Percentiles rank a stretch among this genome's conserved stretches.
Evolutionary conservation across 2,113 vertebrate genomes (phyloP).

Genomic region (Potamarius usumacintae): DNA sequence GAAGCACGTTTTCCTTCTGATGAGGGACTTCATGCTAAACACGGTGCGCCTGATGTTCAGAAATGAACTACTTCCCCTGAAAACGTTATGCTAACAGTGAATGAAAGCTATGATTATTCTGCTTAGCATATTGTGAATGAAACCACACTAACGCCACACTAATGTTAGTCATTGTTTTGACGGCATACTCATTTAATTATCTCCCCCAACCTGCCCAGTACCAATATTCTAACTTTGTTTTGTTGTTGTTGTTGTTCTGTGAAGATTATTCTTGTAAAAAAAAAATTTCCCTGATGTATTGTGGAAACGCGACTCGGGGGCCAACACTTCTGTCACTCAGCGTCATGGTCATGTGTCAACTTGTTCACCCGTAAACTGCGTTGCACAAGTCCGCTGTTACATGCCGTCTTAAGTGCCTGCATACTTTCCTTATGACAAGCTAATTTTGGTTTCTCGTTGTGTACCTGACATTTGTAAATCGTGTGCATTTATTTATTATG

Average conservation of each 20-base stretch:
- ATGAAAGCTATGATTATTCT: not conserved
- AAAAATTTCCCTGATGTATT: not conserved
- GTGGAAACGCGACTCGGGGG: not conserved
- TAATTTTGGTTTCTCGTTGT: conserved; percentile 55
- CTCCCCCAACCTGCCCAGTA: not conserved
- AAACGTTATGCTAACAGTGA: not conserved
- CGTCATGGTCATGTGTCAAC: not conserved
- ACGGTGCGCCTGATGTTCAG: not conserved
- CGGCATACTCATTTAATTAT: not conserved
- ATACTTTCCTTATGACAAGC: conserved; percentile 54
- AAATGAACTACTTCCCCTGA: not conserved
- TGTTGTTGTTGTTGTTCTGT: not conserved
- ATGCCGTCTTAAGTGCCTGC: conserved; percentile 67
- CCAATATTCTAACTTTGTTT: not conserved
- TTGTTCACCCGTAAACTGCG: conserved; percentile 21
- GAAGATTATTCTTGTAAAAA: not conserved
- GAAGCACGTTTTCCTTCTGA: not conserved
- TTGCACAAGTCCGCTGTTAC: conserved; percentile 44
- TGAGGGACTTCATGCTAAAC: not conserved
- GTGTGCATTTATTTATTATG: conserved; percentile 68
- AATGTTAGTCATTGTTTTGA: not conserved
- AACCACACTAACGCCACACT: conserved; percentile 9
- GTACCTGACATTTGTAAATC: conserved; percentile 52
- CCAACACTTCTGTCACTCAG: not conserved
- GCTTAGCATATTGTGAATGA: not conserved